Evolutionary conservation across 2,113 vertebrate species (phyloP), one percentile per base, ranked within the genome.

Genomic region (Aphelocoma coerulescens): DNA sequence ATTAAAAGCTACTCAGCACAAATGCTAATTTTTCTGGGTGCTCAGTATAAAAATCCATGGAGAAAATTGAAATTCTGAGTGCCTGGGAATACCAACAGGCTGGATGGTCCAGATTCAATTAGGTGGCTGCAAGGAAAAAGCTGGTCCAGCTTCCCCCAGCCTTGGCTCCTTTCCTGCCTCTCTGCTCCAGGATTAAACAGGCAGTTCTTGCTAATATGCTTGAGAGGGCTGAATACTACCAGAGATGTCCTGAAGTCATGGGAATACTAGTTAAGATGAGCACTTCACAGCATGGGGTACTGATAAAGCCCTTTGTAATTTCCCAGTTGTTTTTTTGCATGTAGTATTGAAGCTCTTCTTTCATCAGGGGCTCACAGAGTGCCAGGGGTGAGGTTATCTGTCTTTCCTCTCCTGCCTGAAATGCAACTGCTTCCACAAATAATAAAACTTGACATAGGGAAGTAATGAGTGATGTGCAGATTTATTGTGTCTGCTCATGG

Each of bases 1-100:
- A 96, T 97, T 97, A 97, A 97, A 97, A 97, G 94, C 95, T 96
- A 91, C 97, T 97, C 63, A 33, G 94, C 92, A 94, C 85, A 97
- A 97, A 98, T 92, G 96, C 92, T 97, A 90, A 91, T 97, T 97
- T 98, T 98, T 85, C 76, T 90, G 92, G 89, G 78, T 67, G 94
- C 39, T 87, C 87, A 62, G 77, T 68, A 35, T 83, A 95, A 96
- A 97, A 97, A 96, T 95, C 93, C 48, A 51, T 88, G 96, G 91
- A 97, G 74, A 71, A 97, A 97, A 97, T 95, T 95, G 97, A 97
- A 97, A 96, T 96, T 95, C 58, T 52, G 85, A 89, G 91, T 88
- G 89, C 89, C 89, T 69, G 95, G 80, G 92, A 96, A 96, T 96
- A 87, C 90, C 93, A 91, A 55, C 87, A 89, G 94, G 87, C 92